Evolutionary conservation across 2,888 invertebrate genomes (phyloP).

Genomic region (Ligdia adustata): DNA sequence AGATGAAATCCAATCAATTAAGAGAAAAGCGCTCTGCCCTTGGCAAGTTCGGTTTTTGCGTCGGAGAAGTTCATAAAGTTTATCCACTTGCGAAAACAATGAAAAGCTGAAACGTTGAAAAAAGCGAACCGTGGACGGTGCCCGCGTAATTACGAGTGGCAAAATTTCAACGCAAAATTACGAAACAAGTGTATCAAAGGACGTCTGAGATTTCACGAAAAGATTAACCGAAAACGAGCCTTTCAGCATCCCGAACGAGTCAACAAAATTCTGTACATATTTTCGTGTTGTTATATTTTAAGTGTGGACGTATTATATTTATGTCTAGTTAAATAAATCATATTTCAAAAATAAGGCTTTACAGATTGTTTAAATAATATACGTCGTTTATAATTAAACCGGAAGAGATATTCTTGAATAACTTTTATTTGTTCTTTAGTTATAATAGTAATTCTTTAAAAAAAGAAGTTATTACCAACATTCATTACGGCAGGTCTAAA

Average conservation of each 20-base stretch:
- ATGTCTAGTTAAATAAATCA: too few species aligned
- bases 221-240: constrained; percentile 25
- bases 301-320: too few species aligned
- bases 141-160: constrained; percentile 14
- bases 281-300: too few species aligned
- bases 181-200: constrained; percentile 26
- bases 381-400: too few species aligned
- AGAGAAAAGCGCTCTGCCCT: background rate
- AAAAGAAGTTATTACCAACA: too few species aligned
- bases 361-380: too few species aligned
- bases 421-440: too few species aligned
- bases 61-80: constrained; percentile 5
- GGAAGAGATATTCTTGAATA: too few species aligned
- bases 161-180: constrained; percentile 25
- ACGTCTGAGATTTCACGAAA: constrained; percentile 18
- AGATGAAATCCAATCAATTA: constrained; percentile 2
- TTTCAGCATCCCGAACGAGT: constrained; percentile 4
- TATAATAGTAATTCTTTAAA: too few species aligned
- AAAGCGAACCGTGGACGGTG: constrained; percentile 14
- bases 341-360: too few species aligned
- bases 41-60: constrained; percentile 8
- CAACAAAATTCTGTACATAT: constrained; percentile 2
- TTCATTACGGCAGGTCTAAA: too few species aligned
- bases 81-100: constrained; percentile 18
- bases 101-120: constrained; percentile 7